Evolutionary conservation across 1,140 invertebrate genomes (phyloP), one percentile per base, ranked within the genome.

Genomic region (Danaus plexippus): DNA sequence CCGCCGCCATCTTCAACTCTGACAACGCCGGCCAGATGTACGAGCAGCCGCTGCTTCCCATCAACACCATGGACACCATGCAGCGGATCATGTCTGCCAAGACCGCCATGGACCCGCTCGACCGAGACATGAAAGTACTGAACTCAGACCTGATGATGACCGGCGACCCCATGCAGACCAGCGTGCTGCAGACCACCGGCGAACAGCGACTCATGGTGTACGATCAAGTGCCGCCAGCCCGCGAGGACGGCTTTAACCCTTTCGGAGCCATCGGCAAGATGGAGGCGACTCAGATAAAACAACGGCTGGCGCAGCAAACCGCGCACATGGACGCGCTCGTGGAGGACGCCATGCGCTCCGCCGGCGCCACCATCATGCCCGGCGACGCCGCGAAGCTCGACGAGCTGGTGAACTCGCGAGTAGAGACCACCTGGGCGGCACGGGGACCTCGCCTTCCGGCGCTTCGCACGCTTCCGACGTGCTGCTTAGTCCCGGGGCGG

Each of bases 381-480:
- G 53, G 72, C 11, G 87, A 87, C 52, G 85, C 88, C 3, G 88
- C 87, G 12, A 91, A 91, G 66, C 75, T 92, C 9, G 91, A 92
- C 63, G 89, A 89, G 32, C 78, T 92, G 9, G 90, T 92, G 1
- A 92, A 92, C 73, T 90, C 90, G 2, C 87, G 89, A 0, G 89
- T 89, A 9, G 91, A 91, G 88, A 88, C 61, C 90, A 89, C 70
- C 81, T 90, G 13, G 71, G 70, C 1, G 75, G 71, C 43, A 47
- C 68, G 48, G 69, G 79, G 1, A 78, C 79, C 53, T 84, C 88
- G 0, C 71, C 89, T 0, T 79, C 88, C 1, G 76, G 87, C 10
- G 85, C 88, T 2, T 87, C 89, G 53, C 70, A 89, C 49, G 85
- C 89, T 0, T 87, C 88, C 47, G 89, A 89, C 51, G 77, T 90